phyloP scores from a whole-genome alignment of 1,140 invertebrate genomes.

The Drosophila auraria region DNA sequence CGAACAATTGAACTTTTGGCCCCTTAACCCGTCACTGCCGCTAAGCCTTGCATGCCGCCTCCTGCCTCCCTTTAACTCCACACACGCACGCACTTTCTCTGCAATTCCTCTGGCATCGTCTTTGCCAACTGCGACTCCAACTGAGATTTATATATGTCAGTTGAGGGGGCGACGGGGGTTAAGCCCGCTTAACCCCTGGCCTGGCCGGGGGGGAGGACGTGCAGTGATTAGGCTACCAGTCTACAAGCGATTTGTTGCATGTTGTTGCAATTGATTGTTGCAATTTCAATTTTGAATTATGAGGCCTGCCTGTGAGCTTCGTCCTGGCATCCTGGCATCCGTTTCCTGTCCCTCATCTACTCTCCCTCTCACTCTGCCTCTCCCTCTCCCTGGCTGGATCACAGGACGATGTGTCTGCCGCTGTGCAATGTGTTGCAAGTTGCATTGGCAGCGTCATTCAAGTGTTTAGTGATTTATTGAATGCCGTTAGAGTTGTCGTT shows the following conservation, averaged over 20 bases:
- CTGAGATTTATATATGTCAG: conserved; percentile 62
- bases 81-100: conserved; percentile 25
- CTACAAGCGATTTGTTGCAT: conserved; percentile 81
- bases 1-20: conserved; percentile 43
- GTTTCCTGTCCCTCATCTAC: conserved; percentile 45
- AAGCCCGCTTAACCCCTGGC: conserved; percentile 1
- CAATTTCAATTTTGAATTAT: conserved; percentile 85
- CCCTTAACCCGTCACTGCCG: conserved; percentile 11
- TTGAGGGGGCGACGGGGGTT: background rate
- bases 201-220: conserved; percentile 38
- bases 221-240: conserved; percentile 74
- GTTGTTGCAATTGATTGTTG: conserved; percentile 85
- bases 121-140: conserved; percentile 51
- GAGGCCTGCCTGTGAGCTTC: conserved; percentile 57
- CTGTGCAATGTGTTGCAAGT: conserved; percentile 79
- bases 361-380: background rate
- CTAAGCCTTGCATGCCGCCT: background rate
- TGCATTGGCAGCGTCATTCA: conserved; percentile 83
- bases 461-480: conserved; percentile 85
- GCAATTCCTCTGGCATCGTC: conserved; percentile 28
- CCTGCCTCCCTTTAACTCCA: background rate
- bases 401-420: conserved; percentile 34
- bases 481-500: conserved; percentile 70
- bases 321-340: conserved; percentile 47
- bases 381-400: background rate